Evolutionary conservation across 2,888 invertebrate species (phyloP).

Genomic region (Cynaeus angustus): DNA sequence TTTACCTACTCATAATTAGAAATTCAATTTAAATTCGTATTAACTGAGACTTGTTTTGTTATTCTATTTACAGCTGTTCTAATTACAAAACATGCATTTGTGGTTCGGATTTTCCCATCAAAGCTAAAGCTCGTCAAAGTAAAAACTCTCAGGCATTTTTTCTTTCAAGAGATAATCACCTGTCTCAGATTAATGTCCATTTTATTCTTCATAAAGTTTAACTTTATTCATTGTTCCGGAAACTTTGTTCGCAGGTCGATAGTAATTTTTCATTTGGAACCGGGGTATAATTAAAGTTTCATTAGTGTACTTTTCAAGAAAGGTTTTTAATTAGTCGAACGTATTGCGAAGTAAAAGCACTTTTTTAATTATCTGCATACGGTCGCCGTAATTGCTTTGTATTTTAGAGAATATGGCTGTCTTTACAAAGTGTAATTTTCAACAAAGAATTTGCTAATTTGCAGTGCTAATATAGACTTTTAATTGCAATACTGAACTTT

Average conservation of each 20-base stretch:
- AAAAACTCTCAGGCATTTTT: constrained; percentile 7
- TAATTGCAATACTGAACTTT: constrained; percentile 1
- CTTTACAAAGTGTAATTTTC: constrained; percentile 4
- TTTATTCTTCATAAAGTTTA: constrained; percentile 46
- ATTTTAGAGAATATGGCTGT: constrained; percentile 15
- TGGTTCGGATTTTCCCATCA: constrained; percentile 4
- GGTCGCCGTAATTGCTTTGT: constrained; percentile 43
- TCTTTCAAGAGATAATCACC: constrained; percentile 39
- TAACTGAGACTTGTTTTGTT: background rate
- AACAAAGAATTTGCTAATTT: constrained; percentile 31
- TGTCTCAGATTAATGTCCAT: constrained; percentile 43
- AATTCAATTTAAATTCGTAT: constrained; percentile 12
- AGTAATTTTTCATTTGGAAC: constrained; percentile 50
- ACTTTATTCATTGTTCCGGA: constrained; percentile 45
- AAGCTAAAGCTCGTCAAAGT: constrained; percentile 21
- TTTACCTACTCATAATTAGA: constrained; percentile 2
- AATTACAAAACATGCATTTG: constrained; percentile 14
- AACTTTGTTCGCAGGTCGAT: constrained; percentile 49
- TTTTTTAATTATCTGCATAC: constrained; percentile 52
- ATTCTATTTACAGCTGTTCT: background rate
- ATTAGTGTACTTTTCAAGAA: constrained; percentile 49
- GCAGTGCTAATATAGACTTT: constrained; percentile 23
- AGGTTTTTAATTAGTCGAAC: constrained; percentile 51
- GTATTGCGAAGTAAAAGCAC: constrained; percentile 46
- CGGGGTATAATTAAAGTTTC: constrained; percentile 50